Conservation (phyloP, 1,140 invertebrate genomes). For the Druon quercuslanigerum region DNA sequence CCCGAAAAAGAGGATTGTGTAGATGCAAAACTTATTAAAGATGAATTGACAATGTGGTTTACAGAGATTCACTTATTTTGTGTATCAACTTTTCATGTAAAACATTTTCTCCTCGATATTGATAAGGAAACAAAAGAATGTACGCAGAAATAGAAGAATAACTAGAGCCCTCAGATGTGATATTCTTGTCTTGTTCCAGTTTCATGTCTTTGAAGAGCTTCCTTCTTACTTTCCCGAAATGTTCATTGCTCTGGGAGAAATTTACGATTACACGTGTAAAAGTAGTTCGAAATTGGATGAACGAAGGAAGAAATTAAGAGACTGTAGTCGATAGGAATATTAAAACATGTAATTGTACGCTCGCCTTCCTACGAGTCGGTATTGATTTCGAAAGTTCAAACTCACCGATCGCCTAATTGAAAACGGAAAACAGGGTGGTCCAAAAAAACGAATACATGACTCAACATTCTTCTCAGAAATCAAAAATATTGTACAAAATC, state of each 20-base stretch:
- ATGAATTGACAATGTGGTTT: not conserved
- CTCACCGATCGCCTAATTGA: not conserved
- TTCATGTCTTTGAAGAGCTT: slow-evolving; percentile 26
- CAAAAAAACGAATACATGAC: slow-evolving; percentile 14
- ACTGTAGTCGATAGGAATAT: slow-evolving; percentile 13
- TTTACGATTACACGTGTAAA: slow-evolving; percentile 13
- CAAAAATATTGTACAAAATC: no score
- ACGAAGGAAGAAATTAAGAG: slow-evolving; percentile 17
- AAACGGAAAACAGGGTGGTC: not conserved
- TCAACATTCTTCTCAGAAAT: not conserved
- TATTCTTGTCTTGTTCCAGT: slow-evolving; percentile 23
- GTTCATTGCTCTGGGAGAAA: not conserved
- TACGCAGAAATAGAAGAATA: not conserved
- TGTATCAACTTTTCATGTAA: slow-evolving; percentile 8
- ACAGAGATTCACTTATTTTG: not conserved
- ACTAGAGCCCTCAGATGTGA: slow-evolving; percentile 13
- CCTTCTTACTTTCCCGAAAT: slow-evolving; percentile 12
- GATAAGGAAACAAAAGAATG: slow-evolving; percentile 13
- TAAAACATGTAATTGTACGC: not conserved
- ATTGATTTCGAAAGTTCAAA: not conserved
- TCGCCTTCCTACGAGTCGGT: slow-evolving; percentile 30
- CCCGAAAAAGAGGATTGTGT: not conserved
- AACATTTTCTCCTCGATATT: not conserved
- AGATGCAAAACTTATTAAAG: not conserved
- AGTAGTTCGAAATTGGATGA: slow-evolving; percentile 10